A percentile compares a stretch with the other conserved stretches of the same genome.
phyloP scores from a whole-genome alignment of 92 coral and sea anemone genomes.

The Palythoa caribaeorum region DNA sequence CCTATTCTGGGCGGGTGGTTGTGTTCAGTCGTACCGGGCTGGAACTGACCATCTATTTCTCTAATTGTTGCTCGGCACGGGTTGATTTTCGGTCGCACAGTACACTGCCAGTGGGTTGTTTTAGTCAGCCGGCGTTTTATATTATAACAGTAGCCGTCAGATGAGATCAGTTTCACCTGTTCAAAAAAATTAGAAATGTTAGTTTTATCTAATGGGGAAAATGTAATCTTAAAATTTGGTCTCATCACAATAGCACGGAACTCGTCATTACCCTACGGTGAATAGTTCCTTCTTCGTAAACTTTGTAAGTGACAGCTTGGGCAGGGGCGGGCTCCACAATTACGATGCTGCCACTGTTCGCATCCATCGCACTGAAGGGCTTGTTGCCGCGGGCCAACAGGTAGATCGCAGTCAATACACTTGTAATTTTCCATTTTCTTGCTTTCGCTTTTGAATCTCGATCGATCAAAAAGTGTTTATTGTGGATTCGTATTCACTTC shows the following conservation, averaged over 20 bases:
- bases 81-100: conserved; percentile 39
- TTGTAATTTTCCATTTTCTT: conserved; percentile 26
- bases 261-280: conserved; percentile 11
- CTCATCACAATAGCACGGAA: conserved; percentile 9
- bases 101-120: conserved; percentile 44
- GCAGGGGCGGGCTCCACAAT: conserved; percentile 28
- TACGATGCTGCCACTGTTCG: conserved; percentile 55
- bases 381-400: conserved; percentile 46
- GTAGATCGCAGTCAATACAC: conserved; percentile 40
- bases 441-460: conserved; percentile 34
- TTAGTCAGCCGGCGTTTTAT: conserved; percentile 43
- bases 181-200: conserved; percentile 1
- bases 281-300: conserved; percentile 3
- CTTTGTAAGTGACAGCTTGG: conserved; percentile 9
- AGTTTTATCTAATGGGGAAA: conserved; percentile 7
- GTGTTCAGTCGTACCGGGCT: conserved; percentile 28
- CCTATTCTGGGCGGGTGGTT: conserved; percentile 45
- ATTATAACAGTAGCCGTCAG: conserved; percentile 42
- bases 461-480: conserved; percentile 6
- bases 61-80: conserved; percentile 46
- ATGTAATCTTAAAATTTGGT: conserved; percentile 5
- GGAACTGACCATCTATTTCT: conserved; percentile 21
- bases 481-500: conserved; percentile 5
- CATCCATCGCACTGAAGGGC: conserved; percentile 60
- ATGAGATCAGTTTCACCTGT: conserved; percentile 29